Conservation (phyloP, 2,113 vertebrate genomes). For the Diphyllodes magnificus region DNA sequence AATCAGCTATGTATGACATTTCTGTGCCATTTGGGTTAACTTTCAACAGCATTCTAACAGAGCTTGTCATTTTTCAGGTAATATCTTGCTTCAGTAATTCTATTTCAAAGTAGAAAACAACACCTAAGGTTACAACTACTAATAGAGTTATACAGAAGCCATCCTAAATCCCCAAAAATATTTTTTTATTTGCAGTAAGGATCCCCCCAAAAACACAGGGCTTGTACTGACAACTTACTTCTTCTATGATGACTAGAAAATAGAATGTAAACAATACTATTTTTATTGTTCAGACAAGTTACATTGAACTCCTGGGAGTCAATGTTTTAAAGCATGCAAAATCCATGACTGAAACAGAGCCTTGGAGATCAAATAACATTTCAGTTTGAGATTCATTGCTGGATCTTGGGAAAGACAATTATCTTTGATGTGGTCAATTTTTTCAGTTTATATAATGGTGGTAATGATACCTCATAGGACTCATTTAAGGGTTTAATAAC, state of each 20-base stretch:
- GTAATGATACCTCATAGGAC: slow-evolving; percentile 49
- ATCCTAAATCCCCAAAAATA: neutral
- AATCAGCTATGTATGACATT: slow-evolving; percentile 5
- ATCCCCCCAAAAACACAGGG: neutral
- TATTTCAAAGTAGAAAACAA: slow-evolving; percentile 14
- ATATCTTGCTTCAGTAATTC: slow-evolving; percentile 30
- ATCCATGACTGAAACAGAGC: neutral
- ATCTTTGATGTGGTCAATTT: slow-evolving; percentile 43
- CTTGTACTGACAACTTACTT: neutral
- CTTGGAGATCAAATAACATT: neutral
- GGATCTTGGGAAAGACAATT: slow-evolving; percentile 33
- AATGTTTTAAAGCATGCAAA: neutral
- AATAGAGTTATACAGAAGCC: neutral
- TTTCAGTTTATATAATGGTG: neutral
- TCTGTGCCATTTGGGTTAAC: slow-evolving; percentile 43
- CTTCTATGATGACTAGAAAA: neutral
- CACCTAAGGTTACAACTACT: neutral
- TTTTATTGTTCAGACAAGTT: neutral
- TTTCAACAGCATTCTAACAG: neutral
- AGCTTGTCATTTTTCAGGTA: slow-evolving; percentile 14
- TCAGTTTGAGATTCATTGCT: slow-evolving; percentile 2
- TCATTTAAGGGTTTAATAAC: slow-evolving; percentile 17
- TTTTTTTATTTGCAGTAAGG: neutral
- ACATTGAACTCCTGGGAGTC: neutral
- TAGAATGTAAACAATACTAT: neutral